phyloP scores from a whole-genome alignment of 1,140 invertebrate genomes.

The Drosophila pachea region DNA sequence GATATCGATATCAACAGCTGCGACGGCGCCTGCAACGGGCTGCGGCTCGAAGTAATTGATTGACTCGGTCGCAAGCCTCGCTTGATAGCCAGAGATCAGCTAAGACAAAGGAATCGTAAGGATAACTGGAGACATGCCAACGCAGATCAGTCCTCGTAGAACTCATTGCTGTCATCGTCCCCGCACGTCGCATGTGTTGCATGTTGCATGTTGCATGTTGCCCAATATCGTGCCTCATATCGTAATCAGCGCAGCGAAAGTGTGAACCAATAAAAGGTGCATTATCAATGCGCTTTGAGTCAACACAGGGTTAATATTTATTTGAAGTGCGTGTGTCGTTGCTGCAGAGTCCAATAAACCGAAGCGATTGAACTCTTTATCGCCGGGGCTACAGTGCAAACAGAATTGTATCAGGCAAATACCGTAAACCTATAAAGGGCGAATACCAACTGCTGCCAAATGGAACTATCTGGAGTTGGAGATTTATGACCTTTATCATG shows the following conservation, averaged over 20 bases:
- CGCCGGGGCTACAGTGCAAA: slow-evolving; percentile 34
- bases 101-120: not conserved
- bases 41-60: slow-evolving; percentile 49
- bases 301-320: slow-evolving; percentile 44
- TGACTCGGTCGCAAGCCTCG: slow-evolving; percentile 33
- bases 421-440: slow-evolving; percentile 59
- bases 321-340: slow-evolving; percentile 27
- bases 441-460: slow-evolving; percentile 54
- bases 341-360: slow-evolving; percentile 55
- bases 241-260: slow-evolving; percentile 47
- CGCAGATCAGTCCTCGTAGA: too few species aligned
- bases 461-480: slow-evolving; percentile 27
- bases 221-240: not conserved
- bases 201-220: too few species aligned
- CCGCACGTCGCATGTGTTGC: too few species aligned
- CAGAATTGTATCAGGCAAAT: slow-evolving; percentile 50
- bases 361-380: slow-evolving; percentile 75
- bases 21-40: slow-evolving; percentile 54
- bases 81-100: slow-evolving; percentile 34
- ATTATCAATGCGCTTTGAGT: slow-evolving; percentile 32
- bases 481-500: slow-evolving; percentile 61
- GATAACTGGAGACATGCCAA: not conserved
- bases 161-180: too few species aligned
- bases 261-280: slow-evolving; percentile 55
- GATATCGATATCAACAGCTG: slow-evolving; percentile 56